These are phyloP conservation scores for Steatocranus sp. DNA, from an alignment of 2,797 vertebrate species.

Conservation along the genomic window DNA sequence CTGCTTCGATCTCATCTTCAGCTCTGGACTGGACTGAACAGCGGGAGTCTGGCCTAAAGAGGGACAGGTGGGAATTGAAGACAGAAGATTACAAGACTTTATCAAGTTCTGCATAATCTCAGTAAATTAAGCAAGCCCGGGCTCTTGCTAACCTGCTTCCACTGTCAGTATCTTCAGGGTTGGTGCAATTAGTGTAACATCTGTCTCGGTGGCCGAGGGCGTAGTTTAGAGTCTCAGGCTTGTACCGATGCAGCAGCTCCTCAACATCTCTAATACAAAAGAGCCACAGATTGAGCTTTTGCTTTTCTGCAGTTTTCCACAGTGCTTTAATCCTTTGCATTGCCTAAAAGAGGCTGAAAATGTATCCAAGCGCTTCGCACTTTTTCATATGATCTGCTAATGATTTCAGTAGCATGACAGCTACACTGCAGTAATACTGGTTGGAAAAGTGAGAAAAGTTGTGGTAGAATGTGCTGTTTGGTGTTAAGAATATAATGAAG, in stretches of 20 bases:
- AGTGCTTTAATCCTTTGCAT: not conserved
- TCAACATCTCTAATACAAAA: conserved; percentile 67
- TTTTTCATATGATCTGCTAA: not conserved
- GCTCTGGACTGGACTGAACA: conserved; percentile 53
- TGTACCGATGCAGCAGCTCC: conserved; percentile 70
- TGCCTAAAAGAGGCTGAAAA: not conserved
- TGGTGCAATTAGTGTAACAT: not conserved
- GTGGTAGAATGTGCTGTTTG: not conserved
- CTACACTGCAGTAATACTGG: not conserved
- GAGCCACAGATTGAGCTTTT: not conserved
- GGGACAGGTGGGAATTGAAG: not conserved
- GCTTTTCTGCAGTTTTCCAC: not conserved
- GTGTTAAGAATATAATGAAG: not conserved
- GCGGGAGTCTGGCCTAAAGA: conserved; percentile 51
- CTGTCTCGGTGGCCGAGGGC: conserved; percentile 58
- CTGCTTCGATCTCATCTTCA: conserved; percentile 62
- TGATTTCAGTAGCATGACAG: not conserved
- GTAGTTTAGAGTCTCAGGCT: conserved; percentile 76
- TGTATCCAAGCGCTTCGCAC: not conserved
- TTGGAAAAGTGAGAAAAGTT: not conserved
- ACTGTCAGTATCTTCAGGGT: not conserved
- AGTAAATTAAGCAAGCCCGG: not conserved
- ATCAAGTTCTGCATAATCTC: not conserved
- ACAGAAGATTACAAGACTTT: not conserved
- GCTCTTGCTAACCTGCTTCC: conserved; percentile 59